These are phyloP conservation scores for Arctia plantaginis DNA, from an alignment of 2,888 invertebrate genomes.

Conservation along the genomic window DNA sequence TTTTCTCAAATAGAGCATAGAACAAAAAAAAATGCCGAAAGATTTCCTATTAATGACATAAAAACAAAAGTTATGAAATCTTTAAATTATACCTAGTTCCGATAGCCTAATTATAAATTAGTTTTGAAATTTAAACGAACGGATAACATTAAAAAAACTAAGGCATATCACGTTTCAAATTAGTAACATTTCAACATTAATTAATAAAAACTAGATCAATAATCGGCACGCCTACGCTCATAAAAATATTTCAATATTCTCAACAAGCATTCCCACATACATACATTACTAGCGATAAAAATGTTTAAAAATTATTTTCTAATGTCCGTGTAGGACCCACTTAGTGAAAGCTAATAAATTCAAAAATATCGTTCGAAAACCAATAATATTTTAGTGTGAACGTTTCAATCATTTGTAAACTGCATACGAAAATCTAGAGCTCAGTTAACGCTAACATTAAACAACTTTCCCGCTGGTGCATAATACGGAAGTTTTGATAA, in stretches of 20 bases:
- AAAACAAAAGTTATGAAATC: background rate
- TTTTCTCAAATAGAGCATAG: slow-evolving; percentile 24
- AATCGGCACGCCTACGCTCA: slow-evolving; percentile 3
- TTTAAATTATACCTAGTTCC: background rate
- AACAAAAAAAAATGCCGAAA: slow-evolving; percentile 15
- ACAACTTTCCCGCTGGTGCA: slow-evolving; percentile 49
- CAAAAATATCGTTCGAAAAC: slow-evolving; percentile 44
- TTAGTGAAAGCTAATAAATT: slow-evolving; percentile 35
- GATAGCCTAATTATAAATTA: slow-evolving; percentile 6
- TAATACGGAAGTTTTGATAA: slow-evolving; percentile 49
- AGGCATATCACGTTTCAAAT: slow-evolving; percentile 16
- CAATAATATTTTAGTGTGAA: slow-evolving; percentile 56
- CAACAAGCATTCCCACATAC: slow-evolving; percentile 21
- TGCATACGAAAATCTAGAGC: slow-evolving; percentile 54
- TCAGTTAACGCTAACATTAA: slow-evolving; percentile 58
- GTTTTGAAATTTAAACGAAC: slow-evolving; percentile 1
- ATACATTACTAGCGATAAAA: slow-evolving; percentile 25
- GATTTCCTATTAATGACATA: slow-evolving; percentile 9
- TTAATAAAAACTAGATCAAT: slow-evolving; percentile 23
- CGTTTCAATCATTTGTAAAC: slow-evolving; percentile 55
- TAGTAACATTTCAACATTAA: slow-evolving; percentile 14
- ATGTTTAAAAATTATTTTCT: slow-evolving; percentile 25
- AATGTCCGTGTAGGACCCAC: slow-evolving; percentile 17
- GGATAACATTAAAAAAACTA: slow-evolving; percentile 9
- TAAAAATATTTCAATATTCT: slow-evolving; percentile 20